Base-by-base conservation (phyloP, 1,140 invertebrate genomes). In the Glomeris maerens region DNA sequence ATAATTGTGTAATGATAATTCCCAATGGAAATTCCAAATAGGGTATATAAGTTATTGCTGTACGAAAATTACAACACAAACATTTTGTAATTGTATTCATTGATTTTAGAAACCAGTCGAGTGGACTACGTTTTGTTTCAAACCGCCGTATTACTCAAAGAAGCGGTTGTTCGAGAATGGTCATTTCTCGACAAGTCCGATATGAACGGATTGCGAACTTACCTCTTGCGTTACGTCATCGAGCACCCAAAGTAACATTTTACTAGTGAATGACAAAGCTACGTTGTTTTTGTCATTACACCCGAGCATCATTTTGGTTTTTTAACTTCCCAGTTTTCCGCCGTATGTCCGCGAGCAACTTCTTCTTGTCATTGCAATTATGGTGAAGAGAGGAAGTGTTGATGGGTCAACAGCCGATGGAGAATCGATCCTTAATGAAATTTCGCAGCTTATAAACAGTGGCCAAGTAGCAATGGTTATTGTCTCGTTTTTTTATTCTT, bases 111-210 rank as follows among this genome's bases (percentile, higher is more conserved):
- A 67, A 79, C 75, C 31, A 81, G 78, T 52, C 71, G 74, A 47
- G 76, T 79, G 52, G 83, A 86, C 60, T 87, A 85, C 73, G 83
- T 92, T 3, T 63, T 89, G 42, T 92, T 90, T 71, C 87, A 92
- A 71, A 77, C 83, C 54, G 84, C 81, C 3, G 78, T 79, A 49
- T 74, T 89, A n/a, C 68, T 94, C 49, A 89, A 88, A 67, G 75
- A 79, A 57, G 81, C 83, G 25, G 64, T 92, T 4, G 79, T 91
- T 44, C 72, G 81, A 64, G 85, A 91, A 72, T 91, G 87, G 87
- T 67, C 70, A 17, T 65, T 77, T 53, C 58, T 91, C 28, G 68
- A 71, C 27, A 69, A 76, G 50, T 69, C 70, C 47, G 80, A 86
- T 65, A 78, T 84, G 41, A 69, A 74, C 40, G 77, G 79, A 13